Conservation (phyloP, 2,888 invertebrate species). For the Griposia aprilina region DNA sequence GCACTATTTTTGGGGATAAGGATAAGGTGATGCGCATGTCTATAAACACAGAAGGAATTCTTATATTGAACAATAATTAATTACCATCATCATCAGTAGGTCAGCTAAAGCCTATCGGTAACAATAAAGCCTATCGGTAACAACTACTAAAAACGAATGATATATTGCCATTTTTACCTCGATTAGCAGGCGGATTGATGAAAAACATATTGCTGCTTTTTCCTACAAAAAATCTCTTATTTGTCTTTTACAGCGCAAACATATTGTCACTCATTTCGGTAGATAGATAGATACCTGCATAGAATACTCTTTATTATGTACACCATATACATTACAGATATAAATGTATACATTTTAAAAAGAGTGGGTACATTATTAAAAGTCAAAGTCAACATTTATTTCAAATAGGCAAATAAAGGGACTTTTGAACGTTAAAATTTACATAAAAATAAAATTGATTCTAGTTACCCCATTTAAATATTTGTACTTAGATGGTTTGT, state of each 20-base stretch:
- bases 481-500: neutral
- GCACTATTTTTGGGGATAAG: neutral
- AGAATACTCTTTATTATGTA: no score
- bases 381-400: no score
- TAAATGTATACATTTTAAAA: no score
- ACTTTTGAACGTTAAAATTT: no score
- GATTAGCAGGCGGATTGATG: neutral
- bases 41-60: neutral
- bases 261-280: neutral
- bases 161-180: neutral
- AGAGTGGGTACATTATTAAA: no score
- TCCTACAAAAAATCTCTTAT: neutral
- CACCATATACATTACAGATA: neutral
- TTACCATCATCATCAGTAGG: neutral
- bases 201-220: neutral
- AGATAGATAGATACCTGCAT: no score
- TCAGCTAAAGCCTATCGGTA: neutral
- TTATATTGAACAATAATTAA: no score
- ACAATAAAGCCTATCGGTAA: neutral
- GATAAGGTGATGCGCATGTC: neutral
- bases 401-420: no score
- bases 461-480: neutral
- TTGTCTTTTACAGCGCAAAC: neutral
- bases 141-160: neutral
- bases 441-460: no score